Evolutionary conservation across 2,888 invertebrate species (phyloP), one percentile per base, ranked within the genome.

Genomic region (Alloscopus bannaensis): DNA sequence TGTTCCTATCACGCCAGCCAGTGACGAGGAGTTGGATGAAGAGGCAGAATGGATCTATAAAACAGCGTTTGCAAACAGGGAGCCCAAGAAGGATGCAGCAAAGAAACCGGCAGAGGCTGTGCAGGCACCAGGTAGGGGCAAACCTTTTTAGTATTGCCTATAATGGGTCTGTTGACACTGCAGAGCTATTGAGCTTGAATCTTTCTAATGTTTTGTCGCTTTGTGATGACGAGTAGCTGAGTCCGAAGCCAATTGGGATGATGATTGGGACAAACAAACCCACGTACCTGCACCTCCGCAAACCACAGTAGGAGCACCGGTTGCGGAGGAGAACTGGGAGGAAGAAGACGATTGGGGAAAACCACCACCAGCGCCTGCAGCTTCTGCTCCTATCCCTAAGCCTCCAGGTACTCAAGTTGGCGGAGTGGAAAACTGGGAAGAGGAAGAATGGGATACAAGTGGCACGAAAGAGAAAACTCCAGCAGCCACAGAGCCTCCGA

Each of bases 21-120:
- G 93, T 0, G 95, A 95, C 87, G 92, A 92, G 0, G 99, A 99
- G 88, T 88, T 99, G 47, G 95, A 96, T 68, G 94, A 95, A 70
- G 99, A 99, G 88, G 95, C 99, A 0, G 95, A 97, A 86, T 99
- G 99, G 99, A 98, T 99, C 83, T 97, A 96, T 88, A 94, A 95
- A 86, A 94, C 95, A 87, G 98, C 96, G 0, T 99, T 99, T 89
- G 92, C 93, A 84, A 94, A 94, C 85, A 92, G 69, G 0, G 71
- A 72, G 1, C 69, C 59, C 3, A 73, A 62, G 36, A 72, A 59
- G 26, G 73, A 64, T 13, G 47, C 57, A 0, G 45, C 73, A 24
- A 55, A 62, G 22, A 81, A 76, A 20, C 52, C 73, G 3, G 31
- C 77, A 11, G 81, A 64, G 18, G 69, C 77, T 0, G 70, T 60